Evolutionary conservation across 2,113 vertebrate species (phyloP).

Genomic region (Melanerpes formicivorus): DNA sequence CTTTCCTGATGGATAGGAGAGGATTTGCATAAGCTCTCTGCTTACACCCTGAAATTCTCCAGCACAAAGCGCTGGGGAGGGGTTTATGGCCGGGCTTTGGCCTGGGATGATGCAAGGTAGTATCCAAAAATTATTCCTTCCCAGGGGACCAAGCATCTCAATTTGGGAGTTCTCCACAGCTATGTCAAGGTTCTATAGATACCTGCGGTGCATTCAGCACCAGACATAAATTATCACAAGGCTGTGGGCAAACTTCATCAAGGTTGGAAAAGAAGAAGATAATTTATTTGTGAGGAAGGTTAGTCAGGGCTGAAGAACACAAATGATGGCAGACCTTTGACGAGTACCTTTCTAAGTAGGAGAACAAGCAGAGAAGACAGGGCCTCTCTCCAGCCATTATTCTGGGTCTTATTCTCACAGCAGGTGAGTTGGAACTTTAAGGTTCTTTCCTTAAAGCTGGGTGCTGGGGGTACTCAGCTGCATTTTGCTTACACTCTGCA

Average conservation of each 20-base stretch:
- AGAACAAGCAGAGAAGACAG: neutral
- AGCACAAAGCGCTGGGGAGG: neutral
- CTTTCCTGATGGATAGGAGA: constrained; percentile 38
- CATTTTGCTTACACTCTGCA: neutral
- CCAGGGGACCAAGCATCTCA: neutral
- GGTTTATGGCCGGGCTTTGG: neutral
- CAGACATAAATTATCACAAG: neutral
- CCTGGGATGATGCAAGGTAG: neutral
- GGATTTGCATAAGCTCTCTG: constrained; percentile 39
- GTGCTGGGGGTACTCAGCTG: neutral
- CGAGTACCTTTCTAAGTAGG: neutral
- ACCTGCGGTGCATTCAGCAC: rapidly evolving
- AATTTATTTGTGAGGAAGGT: neutral
- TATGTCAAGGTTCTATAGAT: neutral
- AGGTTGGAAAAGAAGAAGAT: neutral
- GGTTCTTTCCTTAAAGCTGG: too few species aligned
- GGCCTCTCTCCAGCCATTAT: neutral
- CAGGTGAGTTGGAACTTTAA: too few species aligned
- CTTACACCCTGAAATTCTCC: neutral
- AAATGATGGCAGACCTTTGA: neutral
- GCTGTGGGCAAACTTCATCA: neutral
- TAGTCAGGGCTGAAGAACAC: neutral
- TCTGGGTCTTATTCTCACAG: neutral
- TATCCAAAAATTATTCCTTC: neutral
- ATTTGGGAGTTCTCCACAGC: neutral